Evolutionary conservation across 2,888 invertebrate genomes (phyloP), one percentile per base, ranked within the genome.

Genomic region (Exephanes ischioxanthus): DNA sequence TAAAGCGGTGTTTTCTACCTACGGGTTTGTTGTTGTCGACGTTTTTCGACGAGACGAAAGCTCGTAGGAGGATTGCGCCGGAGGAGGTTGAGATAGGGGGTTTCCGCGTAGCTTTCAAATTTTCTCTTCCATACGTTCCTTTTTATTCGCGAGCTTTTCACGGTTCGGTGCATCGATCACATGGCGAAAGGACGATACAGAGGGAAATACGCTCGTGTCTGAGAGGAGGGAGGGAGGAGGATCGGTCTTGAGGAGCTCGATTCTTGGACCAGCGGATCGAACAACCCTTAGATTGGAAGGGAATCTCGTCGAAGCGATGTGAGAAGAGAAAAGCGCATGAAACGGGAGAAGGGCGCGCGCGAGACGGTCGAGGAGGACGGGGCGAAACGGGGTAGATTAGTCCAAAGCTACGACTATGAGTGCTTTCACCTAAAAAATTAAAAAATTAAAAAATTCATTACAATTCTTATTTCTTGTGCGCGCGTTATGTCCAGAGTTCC

Each of bases 1-100:
- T 82, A 88, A 87, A 89, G 87, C 85, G 88, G 72, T 89, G 88
- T 89, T 89, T 87, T 82, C 77, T 58, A 30, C 55, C 41, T 33
- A 45, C 61, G 51, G 37, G 71, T 30, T 45, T 14, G 33, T 33
- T 33, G 63, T 63, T 63, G 30, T 30, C 63, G 26, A 26, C 61
- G 73, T 73, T 19, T 73, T 37, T 66, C n/a, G n/a, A 6, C 14
- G 19, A 33, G 71, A 53, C 4, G 41, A 19, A 55, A 70, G 85
- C 30, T 33, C 63, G 30, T 7, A 63, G 63, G 63, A 33, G 63
- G 30, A 63, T 63, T 16, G 14, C 16, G 63, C 7, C 55, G 22
- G 30, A 67, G 71, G 58, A 68, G 16, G 30, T 76, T 22, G 63
- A 68, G 76, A 33, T 37, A 48, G 55, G 37, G 41, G 67, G 53